phyloP scores from a whole-genome alignment of 2,113 vertebrate species.

The Trogon surrucura region DNA sequence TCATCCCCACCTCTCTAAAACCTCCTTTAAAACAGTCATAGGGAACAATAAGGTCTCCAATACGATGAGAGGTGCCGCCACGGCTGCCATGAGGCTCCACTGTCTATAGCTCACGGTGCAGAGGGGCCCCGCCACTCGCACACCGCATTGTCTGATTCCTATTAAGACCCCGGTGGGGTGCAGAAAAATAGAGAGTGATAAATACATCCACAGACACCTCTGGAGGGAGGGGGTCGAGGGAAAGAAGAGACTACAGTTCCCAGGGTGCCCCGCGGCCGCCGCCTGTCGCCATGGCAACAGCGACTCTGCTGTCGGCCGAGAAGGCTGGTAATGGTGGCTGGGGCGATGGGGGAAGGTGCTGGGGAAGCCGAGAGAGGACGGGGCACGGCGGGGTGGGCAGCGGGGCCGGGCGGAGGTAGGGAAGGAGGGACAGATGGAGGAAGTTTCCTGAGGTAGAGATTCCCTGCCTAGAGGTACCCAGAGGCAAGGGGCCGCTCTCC shows the following conservation, averaged over 20 bases:
- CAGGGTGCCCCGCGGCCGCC: background rate
- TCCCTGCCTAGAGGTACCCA: background rate
- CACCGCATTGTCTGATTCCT: rapidly evolving
- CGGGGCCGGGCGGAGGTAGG: too few species aligned
- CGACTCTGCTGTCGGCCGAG: background rate
- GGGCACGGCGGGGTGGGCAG: background rate
- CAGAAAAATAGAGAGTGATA: too few species aligned
- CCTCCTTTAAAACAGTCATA: too few species aligned
- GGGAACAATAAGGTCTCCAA: too few species aligned
- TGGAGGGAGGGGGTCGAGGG: rapidly evolving
- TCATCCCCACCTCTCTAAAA: too few species aligned
- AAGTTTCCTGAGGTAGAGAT: background rate
- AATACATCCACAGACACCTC: rapidly evolving
- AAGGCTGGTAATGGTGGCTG: background rate
- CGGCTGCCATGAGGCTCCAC: rapidly evolving
- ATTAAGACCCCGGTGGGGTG: rapidly evolving
- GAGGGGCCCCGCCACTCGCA: background rate
- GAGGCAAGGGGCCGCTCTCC: background rate
- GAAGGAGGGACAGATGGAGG: too few species aligned
- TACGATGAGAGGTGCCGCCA: rapidly evolving
- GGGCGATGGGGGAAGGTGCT: too few species aligned
- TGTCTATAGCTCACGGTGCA: rapidly evolving
- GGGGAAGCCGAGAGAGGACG: background rate
- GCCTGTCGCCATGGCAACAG: conserved; percentile 29
- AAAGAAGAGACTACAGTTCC: background rate